Conservation (phyloP, 2,888 invertebrate genomes). For the Thymelicus acteon region DNA sequence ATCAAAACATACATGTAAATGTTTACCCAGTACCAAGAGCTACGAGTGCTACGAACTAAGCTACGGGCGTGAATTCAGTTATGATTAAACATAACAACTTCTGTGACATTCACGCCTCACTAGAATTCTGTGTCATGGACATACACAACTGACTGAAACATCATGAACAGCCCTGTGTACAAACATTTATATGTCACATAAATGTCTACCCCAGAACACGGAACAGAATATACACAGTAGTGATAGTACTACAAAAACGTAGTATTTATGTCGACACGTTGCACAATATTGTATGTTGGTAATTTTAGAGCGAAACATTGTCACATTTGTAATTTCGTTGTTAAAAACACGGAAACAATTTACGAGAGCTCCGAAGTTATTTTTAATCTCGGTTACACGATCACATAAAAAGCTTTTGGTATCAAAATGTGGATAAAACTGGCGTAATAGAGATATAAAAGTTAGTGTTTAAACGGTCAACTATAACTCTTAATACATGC, state of each 20-base stretch:
- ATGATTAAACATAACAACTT: too few species aligned
- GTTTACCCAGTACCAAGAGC: too few species aligned
- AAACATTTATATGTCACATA: too few species aligned
- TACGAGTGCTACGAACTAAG: too few species aligned
- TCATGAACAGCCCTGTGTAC: too few species aligned
- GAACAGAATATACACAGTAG: too few species aligned
- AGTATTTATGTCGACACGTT: neutral
- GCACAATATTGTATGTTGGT: neutral
- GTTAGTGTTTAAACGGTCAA: slow-evolving; percentile 30
- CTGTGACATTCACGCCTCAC: too few species aligned
- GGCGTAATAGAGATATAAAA: slow-evolving; percentile 25
- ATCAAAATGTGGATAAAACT: slow-evolving; percentile 19
- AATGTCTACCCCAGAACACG: too few species aligned
- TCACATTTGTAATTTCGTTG: slow-evolving; percentile 23
- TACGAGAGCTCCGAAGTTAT: slow-evolving; percentile 28
- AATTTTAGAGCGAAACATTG: slow-evolving; percentile 15
- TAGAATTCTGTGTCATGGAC: too few species aligned
- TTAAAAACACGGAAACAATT: slow-evolving; percentile 25
- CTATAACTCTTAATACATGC: slow-evolving; percentile 19
- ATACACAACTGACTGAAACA: too few species aligned
- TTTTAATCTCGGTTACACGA: slow-evolving; percentile 31
- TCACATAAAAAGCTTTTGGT: slow-evolving; percentile 32
- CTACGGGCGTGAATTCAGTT: too few species aligned
- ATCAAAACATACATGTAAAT: too few species aligned
- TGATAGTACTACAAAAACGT: neutral